Conservation (phyloP, 2,888 invertebrate genomes). For the Lysandra bellargus region DNA sequence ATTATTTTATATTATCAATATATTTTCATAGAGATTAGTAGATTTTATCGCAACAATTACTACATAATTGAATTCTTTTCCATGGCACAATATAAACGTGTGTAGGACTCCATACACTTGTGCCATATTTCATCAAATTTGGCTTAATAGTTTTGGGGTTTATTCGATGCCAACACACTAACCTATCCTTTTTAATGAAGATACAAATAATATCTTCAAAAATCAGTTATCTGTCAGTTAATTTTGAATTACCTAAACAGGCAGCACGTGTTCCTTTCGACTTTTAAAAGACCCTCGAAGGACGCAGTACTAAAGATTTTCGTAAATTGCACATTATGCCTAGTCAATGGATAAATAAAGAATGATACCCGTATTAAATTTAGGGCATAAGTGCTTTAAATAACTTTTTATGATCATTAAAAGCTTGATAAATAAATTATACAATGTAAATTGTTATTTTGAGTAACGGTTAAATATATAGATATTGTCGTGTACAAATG, state of each 20-base stretch:
- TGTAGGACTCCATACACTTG: no score
- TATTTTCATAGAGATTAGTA: no score
- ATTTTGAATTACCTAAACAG: background rate
- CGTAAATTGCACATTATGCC: background rate
- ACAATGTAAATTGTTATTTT: background rate
- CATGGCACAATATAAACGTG: no score
- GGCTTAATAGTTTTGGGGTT: no score
- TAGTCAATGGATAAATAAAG: conserved; percentile 4
- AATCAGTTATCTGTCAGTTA: no score
- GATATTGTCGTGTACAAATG: background rate
- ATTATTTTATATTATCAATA: no score
- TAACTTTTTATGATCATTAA: background rate
- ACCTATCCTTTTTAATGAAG: no score
- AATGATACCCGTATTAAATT: conserved; percentile 17
- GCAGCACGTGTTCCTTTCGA: background rate
- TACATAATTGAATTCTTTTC: no score
- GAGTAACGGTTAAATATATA: background rate
- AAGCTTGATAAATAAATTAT: background rate
- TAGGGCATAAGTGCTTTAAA: background rate
- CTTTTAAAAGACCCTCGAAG: background rate
- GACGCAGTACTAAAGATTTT: background rate
- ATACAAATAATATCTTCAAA: no score
- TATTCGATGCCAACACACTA: no score
- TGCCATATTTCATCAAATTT: no score
- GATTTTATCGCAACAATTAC: no score